Base-by-base conservation (phyloP, 2,797 vertebrate genomes). In the Borostomias antarcticus region DNA sequence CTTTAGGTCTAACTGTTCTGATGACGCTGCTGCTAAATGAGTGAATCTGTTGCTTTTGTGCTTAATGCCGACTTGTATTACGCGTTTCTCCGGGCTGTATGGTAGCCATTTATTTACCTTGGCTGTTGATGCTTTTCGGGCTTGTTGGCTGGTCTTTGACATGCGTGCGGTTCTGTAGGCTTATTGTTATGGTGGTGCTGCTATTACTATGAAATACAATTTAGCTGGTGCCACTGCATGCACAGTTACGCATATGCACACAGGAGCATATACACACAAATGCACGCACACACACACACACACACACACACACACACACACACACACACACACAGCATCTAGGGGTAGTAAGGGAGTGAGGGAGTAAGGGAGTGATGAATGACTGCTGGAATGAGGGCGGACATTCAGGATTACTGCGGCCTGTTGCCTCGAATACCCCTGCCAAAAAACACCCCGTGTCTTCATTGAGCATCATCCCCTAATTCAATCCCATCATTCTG, bases 401-500 rank as follows among this genome's bases (percentile, higher is more conserved):
- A 89, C 78, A 1, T 77, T 61, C 54, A 62, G 57, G 58, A 90
- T 90, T 79, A 84, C 75, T 73, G 69, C 86, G 82, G 85, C 82
- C 85, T 91, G 91, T 82, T 89, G 80, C 50, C 58, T 69, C 74
- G 77, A 64, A 64, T 64, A 26, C 37, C 6, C 33, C 60, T 82
- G 87, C 86, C 89, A 85, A 80, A 80, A 56, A 77, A 80, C 69
- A 65, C 21, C 45, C 61, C 5, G 25, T 57, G 51, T 84, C 85
- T 85, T 85, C 70, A 40, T 72, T 0, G 61, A 64, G 69, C 53
- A 66, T 68, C 61, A 63, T 78, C 58, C 61, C 13, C 40, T 80
- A 78, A 86, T 86, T 76, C 63, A 85, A 79, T 86, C 58, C 52
- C 66, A 78, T 73, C 52, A 45, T 64, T 53, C 32, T 58, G 56